A percentile compares a stretch with the other conserved stretches of the same genome.
These are phyloP conservation scores for Poeciliopsis presidionis DNA, from an alignment of 2,797 vertebrate genomes.

Conservation along the genomic window DNA sequence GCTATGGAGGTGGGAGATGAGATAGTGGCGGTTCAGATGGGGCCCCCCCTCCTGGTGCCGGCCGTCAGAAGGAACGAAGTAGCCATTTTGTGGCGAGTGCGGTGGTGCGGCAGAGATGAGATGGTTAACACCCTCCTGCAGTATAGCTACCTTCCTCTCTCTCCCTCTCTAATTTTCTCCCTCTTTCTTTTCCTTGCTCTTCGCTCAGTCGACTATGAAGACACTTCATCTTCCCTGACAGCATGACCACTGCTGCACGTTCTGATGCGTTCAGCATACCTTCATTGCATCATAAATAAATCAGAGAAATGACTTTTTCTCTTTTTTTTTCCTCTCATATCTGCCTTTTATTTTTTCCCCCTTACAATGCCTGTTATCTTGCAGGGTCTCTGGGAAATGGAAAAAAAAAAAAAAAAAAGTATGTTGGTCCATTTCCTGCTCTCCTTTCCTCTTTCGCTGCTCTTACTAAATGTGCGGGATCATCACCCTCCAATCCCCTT, in stretches of 20 bases:
- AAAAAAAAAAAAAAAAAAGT: slow-evolving; percentile 78
- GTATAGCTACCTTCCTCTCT: slow-evolving; percentile 72
- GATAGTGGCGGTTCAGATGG: slow-evolving; percentile 57
- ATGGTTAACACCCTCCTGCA: slow-evolving; percentile 88
- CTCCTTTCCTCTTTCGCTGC: slow-evolving; percentile 44
- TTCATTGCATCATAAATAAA: slow-evolving; percentile 99
- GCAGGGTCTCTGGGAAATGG: slow-evolving; percentile 74
- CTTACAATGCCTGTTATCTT: slow-evolving; percentile 69
- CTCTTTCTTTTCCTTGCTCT: slow-evolving; percentile 69
- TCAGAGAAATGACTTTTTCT: slow-evolving; percentile 92
- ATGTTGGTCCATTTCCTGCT: slow-evolving; percentile 66
- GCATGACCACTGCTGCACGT: slow-evolving; percentile 96
- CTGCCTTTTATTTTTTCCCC: slow-evolving; percentile 62
- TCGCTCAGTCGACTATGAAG: slow-evolving; percentile 91
- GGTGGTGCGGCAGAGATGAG: slow-evolving; percentile 83
- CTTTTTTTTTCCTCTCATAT: slow-evolving; percentile 71
- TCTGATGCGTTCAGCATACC: slow-evolving; percentile 95
- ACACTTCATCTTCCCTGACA: slow-evolving; percentile 96
- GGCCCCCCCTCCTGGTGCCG: slow-evolving; percentile 53
- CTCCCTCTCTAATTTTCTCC: slow-evolving; percentile 71
- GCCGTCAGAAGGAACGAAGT: slow-evolving; percentile 74
- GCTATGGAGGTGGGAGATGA: slow-evolving; percentile 67
- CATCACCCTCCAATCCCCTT: slow-evolving; percentile 61
- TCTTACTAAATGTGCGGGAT: slow-evolving; percentile 55
- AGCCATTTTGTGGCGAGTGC: slow-evolving; percentile 81